Evolutionary conservation across 2,113 vertebrate species (phyloP), one percentile per base, ranked within the genome.

Genomic region (Rana temporaria): DNA sequence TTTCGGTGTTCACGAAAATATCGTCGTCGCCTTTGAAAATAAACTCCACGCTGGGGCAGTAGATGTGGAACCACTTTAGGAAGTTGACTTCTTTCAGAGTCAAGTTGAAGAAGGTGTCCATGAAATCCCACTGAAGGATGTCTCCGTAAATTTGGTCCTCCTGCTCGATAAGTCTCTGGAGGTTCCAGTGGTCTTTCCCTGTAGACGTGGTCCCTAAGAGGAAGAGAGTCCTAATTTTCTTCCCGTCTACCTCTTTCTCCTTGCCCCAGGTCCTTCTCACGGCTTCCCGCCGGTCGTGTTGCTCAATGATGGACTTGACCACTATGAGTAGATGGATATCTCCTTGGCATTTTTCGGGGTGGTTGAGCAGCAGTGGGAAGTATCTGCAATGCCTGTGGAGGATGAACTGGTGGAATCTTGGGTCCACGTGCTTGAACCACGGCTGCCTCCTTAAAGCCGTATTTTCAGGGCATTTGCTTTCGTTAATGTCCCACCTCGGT

Each of bases 11-110:
- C 2, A 95, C 93, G 18, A 96, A 96, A 38, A 97, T 94, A 0
- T 97, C 95, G 1, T 96, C 95, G 0, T 96, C 95, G 0, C 95
- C 94, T 30, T 95, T 94, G 83, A 95, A 95, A n/a, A 95, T 89
- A 68, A 95, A 95, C 66, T 84, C 87, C 5, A 91, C 92, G 0
- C 64, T 70, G 16, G 89, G 69, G 78, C 94, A 95, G 87, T 90
- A 93, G 57, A 89, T 90, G 84, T 89, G 70, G 76, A 95, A 95
- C 94, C 94, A 95, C 17, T 90, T 91, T 56, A 95, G 90, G 57
- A 95, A 95, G 80, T 94, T 95, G 5, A 95, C 92, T 87, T 95
- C 93, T 94, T 82, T 82, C 16, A 82, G 71, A 26, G 80, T 82
- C 30, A 82, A 65, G 53, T 82, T 82, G 20, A 75, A 89, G 85